These are phyloP conservation scores for Nipponacmea schrenckii DNA, from an alignment of 2,888 invertebrate species.

Conservation along the genomic window DNA sequence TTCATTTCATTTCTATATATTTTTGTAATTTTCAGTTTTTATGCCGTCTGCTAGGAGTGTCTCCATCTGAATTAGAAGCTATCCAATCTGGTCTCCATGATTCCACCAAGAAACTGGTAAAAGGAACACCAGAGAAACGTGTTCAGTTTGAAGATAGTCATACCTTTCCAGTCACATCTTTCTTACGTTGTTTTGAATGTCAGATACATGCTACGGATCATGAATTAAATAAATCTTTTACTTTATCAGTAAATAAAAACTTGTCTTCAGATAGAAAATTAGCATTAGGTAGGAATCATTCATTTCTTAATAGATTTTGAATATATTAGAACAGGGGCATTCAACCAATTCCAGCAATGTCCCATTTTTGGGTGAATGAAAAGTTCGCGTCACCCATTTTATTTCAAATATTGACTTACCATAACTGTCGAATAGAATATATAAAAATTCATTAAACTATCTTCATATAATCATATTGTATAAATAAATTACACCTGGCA, in stretches of 20 bases:
- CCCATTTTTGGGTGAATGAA: too few relatives aligned
- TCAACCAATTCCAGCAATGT: too few relatives aligned
- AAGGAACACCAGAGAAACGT: conserved; percentile 22
- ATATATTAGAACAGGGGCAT: too few relatives aligned
- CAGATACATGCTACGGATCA: conserved; percentile 38
- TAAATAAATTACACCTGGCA: too few relatives aligned
- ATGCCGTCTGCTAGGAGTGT: conserved; percentile 34
- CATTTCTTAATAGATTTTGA: not conserved
- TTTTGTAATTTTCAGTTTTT: conserved; percentile 33
- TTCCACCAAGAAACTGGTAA: conserved; percentile 22
- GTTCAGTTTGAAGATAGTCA: conserved; percentile 43
- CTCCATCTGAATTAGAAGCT: conserved; percentile 43
- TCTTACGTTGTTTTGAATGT: conserved; percentile 60
- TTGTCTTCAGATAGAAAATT: conserved; percentile 49
- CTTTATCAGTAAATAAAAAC: conserved; percentile 43
- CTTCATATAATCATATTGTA: too few relatives aligned
- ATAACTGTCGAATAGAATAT: too few relatives aligned
- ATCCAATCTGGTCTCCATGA: conserved; percentile 38
- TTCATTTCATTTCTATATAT: too few relatives aligned
- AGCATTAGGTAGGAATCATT: conserved; percentile 44
- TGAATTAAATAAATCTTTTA: conserved; percentile 24
- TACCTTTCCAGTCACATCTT: conserved; percentile 44
- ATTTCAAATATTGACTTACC: too few relatives aligned
- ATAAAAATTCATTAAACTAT: too few relatives aligned
- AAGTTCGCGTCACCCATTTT: too few relatives aligned